phyloP scores from a whole-genome alignment of 2,797 vertebrate genomes.

The Galagoides demidoff region DNA sequence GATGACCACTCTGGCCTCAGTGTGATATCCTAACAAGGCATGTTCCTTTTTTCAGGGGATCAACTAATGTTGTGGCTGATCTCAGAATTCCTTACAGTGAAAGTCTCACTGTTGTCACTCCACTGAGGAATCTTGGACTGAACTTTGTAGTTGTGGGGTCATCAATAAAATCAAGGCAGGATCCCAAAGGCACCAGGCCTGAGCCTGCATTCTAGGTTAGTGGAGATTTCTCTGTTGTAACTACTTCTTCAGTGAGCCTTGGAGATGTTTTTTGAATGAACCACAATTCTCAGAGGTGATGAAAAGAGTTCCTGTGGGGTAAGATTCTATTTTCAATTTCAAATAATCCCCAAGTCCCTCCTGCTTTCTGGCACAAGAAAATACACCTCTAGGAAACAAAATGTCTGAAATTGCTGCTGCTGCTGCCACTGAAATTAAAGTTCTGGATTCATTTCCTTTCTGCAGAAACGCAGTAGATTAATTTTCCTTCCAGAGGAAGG shows the following conservation, averaged over 20 bases:
- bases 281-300: constrained; percentile 33
- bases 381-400: constrained; percentile 39
- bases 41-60: neutral
- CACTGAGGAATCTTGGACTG: neutral
- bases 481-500: neutral
- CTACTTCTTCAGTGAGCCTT: neutral
- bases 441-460: neutral
- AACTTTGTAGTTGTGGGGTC: neutral
- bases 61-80: neutral
- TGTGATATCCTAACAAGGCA: neutral
- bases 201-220: neutral
- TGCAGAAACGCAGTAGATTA: neutral
- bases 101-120: neutral
- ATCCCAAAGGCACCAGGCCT: neutral
- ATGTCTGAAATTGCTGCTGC: constrained; percentile 38
- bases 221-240: neutral
- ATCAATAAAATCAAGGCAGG: neutral
- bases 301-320: neutral
- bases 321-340: constrained; percentile 67
- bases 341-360: neutral
- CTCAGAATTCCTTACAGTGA: neutral
- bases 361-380: neutral
- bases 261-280: constrained; percentile 48
- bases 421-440: neutral
- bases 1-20: neutral